Base-by-base conservation (phyloP, 35 echinoderm and acorn worm species). In the Lytechinus variegatus region DNA sequence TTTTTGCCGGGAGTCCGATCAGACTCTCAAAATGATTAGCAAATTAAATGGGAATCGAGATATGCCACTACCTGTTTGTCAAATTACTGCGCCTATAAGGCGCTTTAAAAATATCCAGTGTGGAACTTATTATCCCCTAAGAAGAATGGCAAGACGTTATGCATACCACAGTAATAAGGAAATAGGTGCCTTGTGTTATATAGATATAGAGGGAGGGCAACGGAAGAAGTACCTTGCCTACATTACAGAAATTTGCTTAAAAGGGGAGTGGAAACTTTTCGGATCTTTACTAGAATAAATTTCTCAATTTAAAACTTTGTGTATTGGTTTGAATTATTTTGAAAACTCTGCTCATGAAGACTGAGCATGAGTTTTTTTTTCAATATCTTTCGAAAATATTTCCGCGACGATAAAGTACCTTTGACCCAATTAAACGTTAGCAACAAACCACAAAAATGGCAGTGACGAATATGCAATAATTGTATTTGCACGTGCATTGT, bases 31-130 rank as follows among this genome's bases (percentile, higher is more conserved):
- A 79, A 79, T 79, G 66, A 79, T 79, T 79, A 79, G 19, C 66
- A 79, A 79, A 79, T 79, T 79, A 79, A 79, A 79, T 79, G 16
- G 66, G 66, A n/a, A 79, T 79, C 66, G 66, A 79, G 66, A 79
- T 79, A 79, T 79, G 66, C 66, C 66, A 79, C 66, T 24, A 79
- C 66, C 66, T 79, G 66, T 79, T 79, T 79, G 66, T 5, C 66
- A 79, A 79, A 79, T 79, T 79, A 21, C 16, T 79, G 16, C 16
- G 66, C 66, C 66, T 24, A 79, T 79, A 79, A 79, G 66, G 66
- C 19, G n/a, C 66, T 79, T 79, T 79, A 79, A 24, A 79, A 79
- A 79, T 79, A 79, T 24, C 66, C 66, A 79, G 66, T 79, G 66
- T 79, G 66, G 66, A 79, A 79, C 66, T 79, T 16, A 79, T 79